Conservation (phyloP, 2,113 vertebrate species). For the Ascaphus truei region DNA sequence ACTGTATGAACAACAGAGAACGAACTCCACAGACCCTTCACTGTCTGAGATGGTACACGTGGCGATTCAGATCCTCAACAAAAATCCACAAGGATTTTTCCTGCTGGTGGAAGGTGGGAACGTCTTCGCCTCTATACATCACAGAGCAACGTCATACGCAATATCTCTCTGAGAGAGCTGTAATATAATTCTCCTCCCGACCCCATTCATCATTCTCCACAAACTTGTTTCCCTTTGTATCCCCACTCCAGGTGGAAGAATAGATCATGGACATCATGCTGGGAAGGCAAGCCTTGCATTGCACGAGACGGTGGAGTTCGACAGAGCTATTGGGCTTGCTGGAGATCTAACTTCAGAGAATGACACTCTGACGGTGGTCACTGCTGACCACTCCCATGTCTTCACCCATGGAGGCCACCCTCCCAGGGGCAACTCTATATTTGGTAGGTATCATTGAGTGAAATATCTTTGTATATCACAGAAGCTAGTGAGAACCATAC, state of each 20-base stretch:
- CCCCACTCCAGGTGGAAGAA: constrained; percentile 71
- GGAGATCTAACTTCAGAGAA: constrained; percentile 63
- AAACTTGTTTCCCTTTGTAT: no score
- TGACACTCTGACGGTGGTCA: constrained; percentile 84
- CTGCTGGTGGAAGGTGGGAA: constrained; percentile 70
- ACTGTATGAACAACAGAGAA: constrained; percentile 63
- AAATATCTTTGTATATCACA: no score
- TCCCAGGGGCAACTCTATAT: constrained; percentile 80
- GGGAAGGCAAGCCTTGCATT: constrained; percentile 88
- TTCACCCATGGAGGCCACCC: constrained; percentile 94
- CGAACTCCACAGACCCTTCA: constrained; percentile 60
- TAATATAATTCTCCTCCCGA: not conserved
- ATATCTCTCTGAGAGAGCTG: no score
- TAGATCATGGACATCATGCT: constrained; percentile 92
- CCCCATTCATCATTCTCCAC: not conserved
- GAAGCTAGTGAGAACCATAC: no score
- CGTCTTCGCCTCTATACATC: not conserved
- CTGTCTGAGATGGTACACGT: constrained; percentile 72
- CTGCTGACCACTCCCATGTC: constrained; percentile 90
- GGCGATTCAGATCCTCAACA: constrained; percentile 66
- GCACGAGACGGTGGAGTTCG: constrained; percentile 87
- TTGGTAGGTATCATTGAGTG: constrained; percentile 76
- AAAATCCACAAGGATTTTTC: constrained; percentile 68
- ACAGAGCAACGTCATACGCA: not conserved
- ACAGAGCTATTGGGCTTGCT: constrained; percentile 73